Conservation (phyloP, 2,888 invertebrate genomes). For the Ceramica pisi region DNA sequence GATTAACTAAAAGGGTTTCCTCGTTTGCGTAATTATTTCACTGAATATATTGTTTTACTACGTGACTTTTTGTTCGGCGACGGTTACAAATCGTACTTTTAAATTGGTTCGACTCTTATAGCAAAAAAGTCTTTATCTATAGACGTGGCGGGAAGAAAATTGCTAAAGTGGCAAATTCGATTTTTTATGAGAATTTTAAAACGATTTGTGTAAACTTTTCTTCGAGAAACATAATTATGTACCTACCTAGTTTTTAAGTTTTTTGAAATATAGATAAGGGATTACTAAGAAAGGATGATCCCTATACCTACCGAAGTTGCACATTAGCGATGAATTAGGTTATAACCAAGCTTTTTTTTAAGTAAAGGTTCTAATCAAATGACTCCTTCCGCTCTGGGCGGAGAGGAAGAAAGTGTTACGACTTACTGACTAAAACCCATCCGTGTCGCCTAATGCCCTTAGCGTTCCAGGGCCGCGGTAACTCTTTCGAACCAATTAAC, state of each 20-base stretch:
- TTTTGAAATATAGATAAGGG: background rate
- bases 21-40: conserved; percentile 74
- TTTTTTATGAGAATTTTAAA: conserved; percentile 35
- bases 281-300: no score
- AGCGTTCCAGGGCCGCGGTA: no score
- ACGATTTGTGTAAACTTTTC: conserved; percentile 4
- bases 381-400: no score
- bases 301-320: no score
- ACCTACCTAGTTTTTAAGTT: no score
- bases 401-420: no score
- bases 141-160: conserved; percentile 30
- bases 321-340: no score
- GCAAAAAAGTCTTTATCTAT: conserved; percentile 53
- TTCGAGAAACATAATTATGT: background rate
- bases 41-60: conserved; percentile 70
- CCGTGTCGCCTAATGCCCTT: no score
- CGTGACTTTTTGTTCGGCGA: conserved; percentile 65
- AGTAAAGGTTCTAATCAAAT: no score
- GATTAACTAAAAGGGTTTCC: conserved; percentile 78
- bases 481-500: no score
- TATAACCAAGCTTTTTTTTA: no score
- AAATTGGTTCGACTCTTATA: conserved; percentile 56
- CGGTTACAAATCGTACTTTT: conserved; percentile 66
- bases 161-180: conserved; percentile 22
- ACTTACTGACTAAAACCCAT: no score